Conservation (phyloP, 1,140 invertebrate genomes). For the Cepaea nemoralis region DNA sequence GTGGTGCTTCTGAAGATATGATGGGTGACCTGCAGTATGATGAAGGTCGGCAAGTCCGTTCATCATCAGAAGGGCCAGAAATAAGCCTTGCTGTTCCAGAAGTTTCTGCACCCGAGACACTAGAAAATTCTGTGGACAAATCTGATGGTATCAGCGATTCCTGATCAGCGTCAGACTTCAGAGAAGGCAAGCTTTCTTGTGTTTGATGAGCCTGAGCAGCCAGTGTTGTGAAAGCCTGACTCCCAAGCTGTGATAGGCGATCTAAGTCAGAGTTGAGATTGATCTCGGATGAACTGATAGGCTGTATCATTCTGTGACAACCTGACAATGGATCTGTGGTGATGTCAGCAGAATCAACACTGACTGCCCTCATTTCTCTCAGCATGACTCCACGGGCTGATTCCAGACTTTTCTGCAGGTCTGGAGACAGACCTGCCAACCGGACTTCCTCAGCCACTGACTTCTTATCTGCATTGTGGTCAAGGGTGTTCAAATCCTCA, state of each 20-base stretch:
- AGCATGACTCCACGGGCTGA: background rate
- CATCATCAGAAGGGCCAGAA: background rate
- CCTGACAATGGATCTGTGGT: background rate
- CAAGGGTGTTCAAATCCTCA: constrained; percentile 48
- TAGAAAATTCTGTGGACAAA: constrained; percentile 6
- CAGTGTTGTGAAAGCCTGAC: background rate
- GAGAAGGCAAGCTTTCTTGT: background rate
- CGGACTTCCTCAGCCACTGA: constrained; percentile 21
- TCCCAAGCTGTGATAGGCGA: constrained; percentile 29
- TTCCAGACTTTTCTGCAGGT: background rate
- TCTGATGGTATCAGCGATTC: background rate
- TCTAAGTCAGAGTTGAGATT: constrained; percentile 36
- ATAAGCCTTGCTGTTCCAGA: background rate
- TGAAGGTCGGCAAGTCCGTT: background rate
- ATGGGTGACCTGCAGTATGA: background rate
- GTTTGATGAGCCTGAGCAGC: background rate
- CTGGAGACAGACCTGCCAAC: background rate
- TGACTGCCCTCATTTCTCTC: constrained; percentile 35
- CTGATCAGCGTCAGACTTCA: background rate
- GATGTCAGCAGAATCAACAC: constrained; percentile 35
- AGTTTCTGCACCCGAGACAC: background rate
- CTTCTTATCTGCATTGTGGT: constrained; percentile 69
- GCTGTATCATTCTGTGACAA: background rate
- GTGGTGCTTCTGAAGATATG: background rate
- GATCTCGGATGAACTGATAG: constrained; percentile 35